Evolutionary conservation across 2,797 vertebrate genomes (phyloP), one percentile per base, ranked within the genome.

Genomic region (Cirrhinus mrigala): DNA sequence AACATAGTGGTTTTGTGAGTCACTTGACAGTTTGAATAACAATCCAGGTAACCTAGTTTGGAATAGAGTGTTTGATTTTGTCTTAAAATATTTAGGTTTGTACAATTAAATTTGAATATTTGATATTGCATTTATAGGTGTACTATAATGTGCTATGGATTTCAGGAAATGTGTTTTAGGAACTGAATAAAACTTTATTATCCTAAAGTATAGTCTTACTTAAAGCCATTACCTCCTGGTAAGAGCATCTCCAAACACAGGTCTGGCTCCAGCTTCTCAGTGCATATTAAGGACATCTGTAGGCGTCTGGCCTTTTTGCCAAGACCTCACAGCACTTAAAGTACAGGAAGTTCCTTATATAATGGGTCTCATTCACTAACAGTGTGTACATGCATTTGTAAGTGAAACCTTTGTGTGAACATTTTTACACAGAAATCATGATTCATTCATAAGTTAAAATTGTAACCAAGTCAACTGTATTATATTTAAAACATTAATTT

Each of bases 181-280:
- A 60, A 29, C 24, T 70, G 20, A 40, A 20, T 44, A 56, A 81
- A 56, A 80, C 40, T 18, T 22, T 87, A 75, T 87, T 87, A 84
- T 76, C 20, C 54, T 87, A 74, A 81, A 84, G 78, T 87, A 69
- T 87, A 84, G 69, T 84, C 77, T 87, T 81, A 76, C 75, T 74
- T 79, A 81, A 73, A 81, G 60, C 50, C 37, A 44, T 87, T 68
- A 60, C 44, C 82, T 87, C 64, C 73, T 62, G 40, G 62, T 70
- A 46, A 76, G 60, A 82, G 56, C 27, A 80, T 79, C 81, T 74
- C 40, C 54, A 80, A 80, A 56, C 58, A 46, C 33, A 79, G 58
- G 46, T 74, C 69, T 73, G 77, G 24, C 56, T 84, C 37, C 77
- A 52, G 60, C 60, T 66, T 70, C 40, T 76, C 24, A 60, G 20